Evolutionary conservation across 37 sponge, comb jelly and placozoan species (phyloP).

Genomic region (Haliclona indistincta): DNA sequence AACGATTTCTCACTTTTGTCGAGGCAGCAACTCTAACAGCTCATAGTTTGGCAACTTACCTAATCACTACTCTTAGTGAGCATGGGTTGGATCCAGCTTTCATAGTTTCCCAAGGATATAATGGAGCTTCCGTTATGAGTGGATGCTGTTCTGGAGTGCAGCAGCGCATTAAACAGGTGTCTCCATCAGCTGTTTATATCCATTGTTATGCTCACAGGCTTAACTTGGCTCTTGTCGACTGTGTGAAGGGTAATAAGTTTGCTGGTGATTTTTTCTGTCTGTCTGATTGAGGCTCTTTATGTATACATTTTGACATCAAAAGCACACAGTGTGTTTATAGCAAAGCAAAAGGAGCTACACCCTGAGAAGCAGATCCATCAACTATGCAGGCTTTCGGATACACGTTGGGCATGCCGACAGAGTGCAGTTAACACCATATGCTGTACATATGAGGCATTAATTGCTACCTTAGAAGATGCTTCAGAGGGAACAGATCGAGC

Average conservation of each 20-base stretch:
- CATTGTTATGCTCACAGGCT: slow-evolving; percentile 56
- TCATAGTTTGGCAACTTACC: slow-evolving; percentile 49
- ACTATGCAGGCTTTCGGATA: slow-evolving; percentile 39
- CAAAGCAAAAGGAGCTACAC: slow-evolving; percentile 43
- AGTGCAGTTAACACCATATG: slow-evolving; percentile 43
- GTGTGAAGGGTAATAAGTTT: not conserved
- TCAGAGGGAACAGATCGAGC: slow-evolving; percentile 3
- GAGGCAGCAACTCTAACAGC: slow-evolving; percentile 27
- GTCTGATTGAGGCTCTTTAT: slow-evolving; percentile 37
- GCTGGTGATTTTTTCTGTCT: slow-evolving; percentile 49
- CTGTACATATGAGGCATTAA: slow-evolving; percentile 11
- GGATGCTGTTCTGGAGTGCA: slow-evolving; percentile 56
- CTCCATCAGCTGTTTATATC: too few species aligned
- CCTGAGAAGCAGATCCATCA: slow-evolving; percentile 45
- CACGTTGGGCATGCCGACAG: slow-evolving; percentile 55
- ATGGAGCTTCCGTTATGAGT: slow-evolving; percentile 67
- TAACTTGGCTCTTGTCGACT: slow-evolving; percentile 42
- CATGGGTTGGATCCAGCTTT: slow-evolving; percentile 27
- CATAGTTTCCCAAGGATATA: slow-evolving; percentile 65
- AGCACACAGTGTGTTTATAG: slow-evolving; percentile 38
- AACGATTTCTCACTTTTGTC: slow-evolving; percentile 56
- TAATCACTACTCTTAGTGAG: slow-evolving; percentile 39
- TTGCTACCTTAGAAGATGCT: slow-evolving; percentile 27
- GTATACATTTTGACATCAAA: slow-evolving; percentile 35
- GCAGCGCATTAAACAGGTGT: slow-evolving; percentile 36